These are phyloP conservation scores for Engraulis encrasicolus DNA, from an alignment of 2,113 vertebrate genomes.

Conservation along the genomic window DNA sequence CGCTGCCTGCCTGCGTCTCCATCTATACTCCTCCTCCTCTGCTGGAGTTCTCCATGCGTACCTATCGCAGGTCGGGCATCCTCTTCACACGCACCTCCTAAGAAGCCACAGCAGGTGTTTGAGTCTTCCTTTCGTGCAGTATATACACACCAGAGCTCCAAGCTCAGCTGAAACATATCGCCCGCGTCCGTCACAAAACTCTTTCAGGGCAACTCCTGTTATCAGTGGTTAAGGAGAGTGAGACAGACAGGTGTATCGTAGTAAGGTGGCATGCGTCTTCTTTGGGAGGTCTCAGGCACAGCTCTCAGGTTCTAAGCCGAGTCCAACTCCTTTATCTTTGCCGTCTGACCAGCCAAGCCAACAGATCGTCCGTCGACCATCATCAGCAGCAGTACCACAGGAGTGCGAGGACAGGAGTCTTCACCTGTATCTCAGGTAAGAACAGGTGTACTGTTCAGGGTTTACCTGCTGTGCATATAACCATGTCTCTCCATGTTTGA, in stretches of 20 bases:
- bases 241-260: too few relatives aligned
- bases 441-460: background rate
- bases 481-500: background rate
- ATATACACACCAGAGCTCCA: too few relatives aligned
- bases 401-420: background rate
- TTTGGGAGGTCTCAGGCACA: background rate
- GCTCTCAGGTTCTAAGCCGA: background rate
- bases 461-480: background rate
- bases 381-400: background rate
- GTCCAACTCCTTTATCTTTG: background rate
- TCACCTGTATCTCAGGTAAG: background rate
- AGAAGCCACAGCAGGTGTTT: too few relatives aligned
- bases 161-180: too few relatives aligned
- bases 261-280: background rate
- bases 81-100: too few relatives aligned
- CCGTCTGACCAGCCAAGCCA: background rate
- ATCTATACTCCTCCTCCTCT: too few relatives aligned
- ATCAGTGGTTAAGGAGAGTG: background rate
- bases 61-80: too few relatives aligned
- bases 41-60: too few relatives aligned
- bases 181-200: too few relatives aligned
- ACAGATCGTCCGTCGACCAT: background rate
- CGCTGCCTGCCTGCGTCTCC: too few relatives aligned
- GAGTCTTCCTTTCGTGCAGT: too few relatives aligned
- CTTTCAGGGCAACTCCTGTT: background rate